These are phyloP conservation scores for Pachycephus smyrnensis DNA, from an alignment of 2,888 invertebrate species.

Conservation along the genomic window DNA sequence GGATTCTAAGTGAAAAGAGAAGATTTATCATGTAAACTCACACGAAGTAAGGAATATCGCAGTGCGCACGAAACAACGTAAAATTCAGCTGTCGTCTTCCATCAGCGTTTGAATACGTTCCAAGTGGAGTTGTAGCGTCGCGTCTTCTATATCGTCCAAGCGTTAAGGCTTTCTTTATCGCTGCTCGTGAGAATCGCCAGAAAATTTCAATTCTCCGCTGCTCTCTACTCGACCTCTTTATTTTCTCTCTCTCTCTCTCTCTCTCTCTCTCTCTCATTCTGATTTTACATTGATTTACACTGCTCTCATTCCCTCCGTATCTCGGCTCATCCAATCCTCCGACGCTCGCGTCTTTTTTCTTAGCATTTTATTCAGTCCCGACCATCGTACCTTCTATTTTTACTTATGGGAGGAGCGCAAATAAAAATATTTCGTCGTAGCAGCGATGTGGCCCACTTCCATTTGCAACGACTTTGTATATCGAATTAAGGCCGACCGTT, in stretches of 20 bases:
- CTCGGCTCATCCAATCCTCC: not conserved
- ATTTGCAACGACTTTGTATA: not conserved
- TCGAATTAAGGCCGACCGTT: not conserved
- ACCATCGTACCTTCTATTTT: not conserved
- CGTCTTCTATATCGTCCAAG: slow-evolving; percentile 10
- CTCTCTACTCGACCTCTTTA: not conserved
- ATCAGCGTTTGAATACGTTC: slow-evolving; percentile 57
- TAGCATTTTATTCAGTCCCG: not conserved
- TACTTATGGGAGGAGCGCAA: not conserved
- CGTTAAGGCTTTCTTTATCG: slow-evolving; percentile 37
- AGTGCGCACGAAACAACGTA: slow-evolving; percentile 15
- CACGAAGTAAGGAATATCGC: not conserved
- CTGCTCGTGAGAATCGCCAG: not conserved
- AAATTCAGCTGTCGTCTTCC: slow-evolving; percentile 46
- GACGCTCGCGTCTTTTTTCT: not conserved
- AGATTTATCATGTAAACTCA: not conserved
- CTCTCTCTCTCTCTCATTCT: not conserved
- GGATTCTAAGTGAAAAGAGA: not conserved
- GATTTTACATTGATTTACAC: not conserved
- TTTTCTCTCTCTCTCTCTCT: not conserved
- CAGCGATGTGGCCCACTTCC: not conserved
- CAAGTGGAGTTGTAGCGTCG: slow-evolving; percentile 50
- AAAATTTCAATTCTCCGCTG: not conserved
- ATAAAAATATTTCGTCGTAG: not conserved
- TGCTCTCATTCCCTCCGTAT: not conserved